Percentiles rank a stretch among this genome's conserved stretches.
Conservation (phyloP, 2,113 vertebrate genomes). For the Salvelinus fontinalis region DNA sequence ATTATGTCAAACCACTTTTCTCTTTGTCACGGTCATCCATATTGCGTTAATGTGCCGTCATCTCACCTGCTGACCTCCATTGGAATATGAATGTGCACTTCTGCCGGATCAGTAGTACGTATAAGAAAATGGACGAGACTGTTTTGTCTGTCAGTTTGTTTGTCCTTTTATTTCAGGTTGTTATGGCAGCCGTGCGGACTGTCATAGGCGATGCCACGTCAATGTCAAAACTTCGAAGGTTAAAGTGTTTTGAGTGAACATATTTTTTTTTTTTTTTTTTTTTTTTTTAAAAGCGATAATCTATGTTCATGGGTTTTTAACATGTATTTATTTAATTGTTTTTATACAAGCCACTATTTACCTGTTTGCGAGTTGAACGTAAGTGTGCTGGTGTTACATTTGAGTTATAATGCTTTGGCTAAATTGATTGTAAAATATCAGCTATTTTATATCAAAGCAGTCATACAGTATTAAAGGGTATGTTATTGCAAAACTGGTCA, state of each 20-base stretch:
- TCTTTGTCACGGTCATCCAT: not conserved
- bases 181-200: not conserved
- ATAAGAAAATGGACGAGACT: no score
- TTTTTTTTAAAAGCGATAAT: not conserved
- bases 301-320: not conserved
- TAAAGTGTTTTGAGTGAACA: not conserved
- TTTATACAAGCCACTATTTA: not conserved
- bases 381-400: not conserved
- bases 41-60: no score
- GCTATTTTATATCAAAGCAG: not conserved
- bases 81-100: no score
- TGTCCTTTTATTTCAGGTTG: not conserved
- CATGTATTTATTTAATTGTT: not conserved
- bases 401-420: not conserved
- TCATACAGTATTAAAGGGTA: not conserved
- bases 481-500: not conserved
- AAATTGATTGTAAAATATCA: not conserved
- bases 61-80: no score
- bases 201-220: not conserved
- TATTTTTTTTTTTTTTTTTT: not conserved
- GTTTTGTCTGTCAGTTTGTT: not conserved
- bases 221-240: not conserved
- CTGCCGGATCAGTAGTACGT: no score
- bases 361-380: not conserved
- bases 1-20: not conserved